Conservation (phyloP, 2,113 vertebrate genomes). For the Oryzias celebensis region DNA sequence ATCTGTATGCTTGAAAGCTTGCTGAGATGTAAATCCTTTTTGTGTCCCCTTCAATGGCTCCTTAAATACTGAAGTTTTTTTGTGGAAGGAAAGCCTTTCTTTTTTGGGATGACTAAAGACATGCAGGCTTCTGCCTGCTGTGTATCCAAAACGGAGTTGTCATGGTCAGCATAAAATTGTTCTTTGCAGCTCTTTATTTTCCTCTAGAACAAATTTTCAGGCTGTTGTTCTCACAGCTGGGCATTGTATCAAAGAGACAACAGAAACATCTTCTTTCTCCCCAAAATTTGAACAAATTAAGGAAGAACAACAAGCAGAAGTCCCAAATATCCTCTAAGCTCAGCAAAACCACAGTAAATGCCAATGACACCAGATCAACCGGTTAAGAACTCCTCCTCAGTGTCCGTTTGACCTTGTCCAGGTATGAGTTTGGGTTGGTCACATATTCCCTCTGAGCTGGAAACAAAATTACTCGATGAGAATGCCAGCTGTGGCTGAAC, state of each 20-base stretch:
- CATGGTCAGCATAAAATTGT: not conserved
- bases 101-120: no score
- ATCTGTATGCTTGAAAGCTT: not conserved
- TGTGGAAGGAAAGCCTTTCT: slow-evolving; percentile 13
- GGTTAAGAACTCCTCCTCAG: slow-evolving; percentile 5
- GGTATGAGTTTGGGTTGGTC: slow-evolving; percentile 13
- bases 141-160: no score
- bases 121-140: no score
- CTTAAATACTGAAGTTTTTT: slow-evolving; percentile 28
- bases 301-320: slow-evolving; percentile 25
- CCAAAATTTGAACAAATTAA: slow-evolving; percentile 13
- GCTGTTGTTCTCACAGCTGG: slow-evolving; percentile 9
- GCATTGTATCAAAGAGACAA: slow-evolving; percentile 1
- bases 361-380: slow-evolving; percentile 5
- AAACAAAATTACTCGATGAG: slow-evolving; percentile 32
- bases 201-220: slow-evolving; percentile 31
- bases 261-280: slow-evolving; percentile 24
- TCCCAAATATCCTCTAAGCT: slow-evolving; percentile 15
- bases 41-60: slow-evolving; percentile 9
- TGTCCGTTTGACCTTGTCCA: slow-evolving; percentile 31
- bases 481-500: slow-evolving; percentile 51
- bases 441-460: slow-evolving; percentile 13
- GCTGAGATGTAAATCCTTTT: slow-evolving; percentile 9
- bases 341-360: not conserved
- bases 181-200: slow-evolving; percentile 11